Evolutionary conservation across 2,797 vertebrate genomes (phyloP).

Genomic region (Eremophila alpestris): DNA sequence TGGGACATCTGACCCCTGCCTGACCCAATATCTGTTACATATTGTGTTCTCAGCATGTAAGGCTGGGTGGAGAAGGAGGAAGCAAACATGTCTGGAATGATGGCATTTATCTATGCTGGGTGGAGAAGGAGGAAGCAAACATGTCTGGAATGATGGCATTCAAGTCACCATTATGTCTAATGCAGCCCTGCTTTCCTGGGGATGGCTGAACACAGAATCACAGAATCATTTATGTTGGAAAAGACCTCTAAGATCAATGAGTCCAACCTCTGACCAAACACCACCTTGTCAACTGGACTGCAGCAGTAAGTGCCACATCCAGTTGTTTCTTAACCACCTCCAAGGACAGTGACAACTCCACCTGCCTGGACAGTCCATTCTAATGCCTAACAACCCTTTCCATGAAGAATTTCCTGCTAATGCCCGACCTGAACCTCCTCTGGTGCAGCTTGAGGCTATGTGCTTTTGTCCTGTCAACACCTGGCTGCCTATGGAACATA

Average conservation of each 20-base stretch:
- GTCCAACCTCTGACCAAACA: neutral
- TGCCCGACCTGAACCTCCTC: neutral
- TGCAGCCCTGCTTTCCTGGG: neutral
- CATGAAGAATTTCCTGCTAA: neutral
- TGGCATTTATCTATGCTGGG: neutral
- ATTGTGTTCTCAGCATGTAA: rapidly evolving
- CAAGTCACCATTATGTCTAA: neutral
- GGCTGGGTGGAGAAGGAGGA: neutral
- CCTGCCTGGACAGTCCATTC: neutral
- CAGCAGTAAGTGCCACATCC: neutral
- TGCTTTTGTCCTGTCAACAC: neutral
- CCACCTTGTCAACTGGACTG: neutral
- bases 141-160: rapidly evolving
- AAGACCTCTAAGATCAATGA: rapidly evolving
- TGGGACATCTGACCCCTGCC: neutral
- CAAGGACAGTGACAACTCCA: neutral
- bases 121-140: neutral
- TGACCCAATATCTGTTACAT: neutral
- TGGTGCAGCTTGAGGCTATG: neutral
- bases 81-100: rapidly evolving
- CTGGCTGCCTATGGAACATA: too few species aligned
- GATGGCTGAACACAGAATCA: neutral
- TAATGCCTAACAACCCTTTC: neutral
- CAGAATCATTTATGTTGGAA: neutral
- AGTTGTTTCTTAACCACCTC: neutral